These are phyloP conservation scores for Lutjanus campechanus DNA, from an alignment of 2,797 vertebrate genomes.

Conservation along the genomic window DNA sequence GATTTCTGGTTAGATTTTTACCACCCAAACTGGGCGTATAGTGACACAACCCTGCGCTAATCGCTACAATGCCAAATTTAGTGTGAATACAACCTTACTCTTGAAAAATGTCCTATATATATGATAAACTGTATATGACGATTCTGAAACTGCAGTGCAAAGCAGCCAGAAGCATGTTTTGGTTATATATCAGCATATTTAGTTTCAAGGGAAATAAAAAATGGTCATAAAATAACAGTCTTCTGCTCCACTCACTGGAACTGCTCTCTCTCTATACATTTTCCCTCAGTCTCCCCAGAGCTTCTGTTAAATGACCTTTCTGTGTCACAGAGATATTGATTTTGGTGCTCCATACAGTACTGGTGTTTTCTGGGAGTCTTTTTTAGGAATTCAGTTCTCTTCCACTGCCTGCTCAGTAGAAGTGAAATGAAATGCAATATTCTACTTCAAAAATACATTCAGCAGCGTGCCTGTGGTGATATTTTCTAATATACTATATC, in stretches of 20 bases:
- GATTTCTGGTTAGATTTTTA: too few species aligned
- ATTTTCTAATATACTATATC: background rate
- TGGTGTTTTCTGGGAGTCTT: background rate
- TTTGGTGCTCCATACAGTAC: too few species aligned
- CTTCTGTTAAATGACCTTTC: background rate
- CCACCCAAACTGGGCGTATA: too few species aligned
- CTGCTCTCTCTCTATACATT: background rate
- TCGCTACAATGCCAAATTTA: too few species aligned
- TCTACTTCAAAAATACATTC: too few species aligned
- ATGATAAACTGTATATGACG: background rate
- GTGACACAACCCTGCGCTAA: too few species aligned
- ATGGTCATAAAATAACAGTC: background rate
- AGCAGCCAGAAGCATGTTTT: background rate
- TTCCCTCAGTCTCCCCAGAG: background rate
- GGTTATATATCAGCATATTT: background rate
- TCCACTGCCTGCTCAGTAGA: background rate
- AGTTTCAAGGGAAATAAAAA: conserved; percentile 9
- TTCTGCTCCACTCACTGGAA: background rate
- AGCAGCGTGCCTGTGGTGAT: background rate
- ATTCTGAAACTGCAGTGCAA: background rate
- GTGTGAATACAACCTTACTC: too few species aligned
- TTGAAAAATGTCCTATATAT: background rate
- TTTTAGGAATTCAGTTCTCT: background rate
- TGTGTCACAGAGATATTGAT: background rate
- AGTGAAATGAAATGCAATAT: background rate